Base-by-base conservation (phyloP, 1,140 invertebrate species). In the Drosophila ohnishii region DNA sequence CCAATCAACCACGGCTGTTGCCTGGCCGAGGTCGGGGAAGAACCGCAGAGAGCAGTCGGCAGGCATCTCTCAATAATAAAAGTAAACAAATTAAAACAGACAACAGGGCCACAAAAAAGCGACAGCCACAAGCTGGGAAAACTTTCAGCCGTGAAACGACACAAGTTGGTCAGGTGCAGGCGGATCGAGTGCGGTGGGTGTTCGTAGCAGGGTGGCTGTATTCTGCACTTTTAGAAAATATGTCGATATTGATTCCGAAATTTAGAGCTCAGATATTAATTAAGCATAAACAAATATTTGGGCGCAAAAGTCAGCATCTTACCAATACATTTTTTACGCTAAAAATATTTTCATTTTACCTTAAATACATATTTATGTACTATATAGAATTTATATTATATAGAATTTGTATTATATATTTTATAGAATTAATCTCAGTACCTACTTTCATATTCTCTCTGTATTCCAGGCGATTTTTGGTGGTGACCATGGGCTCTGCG, bases 51-150 rank as follows among this genome's bases (percentile, higher is more conserved):
- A 35, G 78, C 50, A 34, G 58, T 39, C 40, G 48, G 45, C 51
- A 35, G 58, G 53, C 80, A 88, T 87, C 84, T 88, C 84, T 89
- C 84, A 88, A 88, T 88, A 88, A 85, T 83, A 88, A 88, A 88
- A 89, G 85, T 78, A 88, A 88, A 89, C 84, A 88, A 88, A 88
- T 88, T 88, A 88, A 88, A 88, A 89, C 86, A 89, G 85, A 88
- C 84, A 88, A 83, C 83, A 70, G 64, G 67, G 42, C 42, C 56
- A 71, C 60, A 50, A 75, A 67, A 56, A 65, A 55, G 37, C 76
- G 72, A 74, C 80, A 80, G 79, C 80, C 67, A 62, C 83, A 84
- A 74, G 34, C 74, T 62, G 48, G 65, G 55, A 67, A 84, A 88
- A 88, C 85, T 88, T 89, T 88, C 48, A 57, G 74, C 80, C 74